Evolutionary conservation across 2,888 invertebrate species (phyloP).

Genomic region (Endotricha flammealis): DNA sequence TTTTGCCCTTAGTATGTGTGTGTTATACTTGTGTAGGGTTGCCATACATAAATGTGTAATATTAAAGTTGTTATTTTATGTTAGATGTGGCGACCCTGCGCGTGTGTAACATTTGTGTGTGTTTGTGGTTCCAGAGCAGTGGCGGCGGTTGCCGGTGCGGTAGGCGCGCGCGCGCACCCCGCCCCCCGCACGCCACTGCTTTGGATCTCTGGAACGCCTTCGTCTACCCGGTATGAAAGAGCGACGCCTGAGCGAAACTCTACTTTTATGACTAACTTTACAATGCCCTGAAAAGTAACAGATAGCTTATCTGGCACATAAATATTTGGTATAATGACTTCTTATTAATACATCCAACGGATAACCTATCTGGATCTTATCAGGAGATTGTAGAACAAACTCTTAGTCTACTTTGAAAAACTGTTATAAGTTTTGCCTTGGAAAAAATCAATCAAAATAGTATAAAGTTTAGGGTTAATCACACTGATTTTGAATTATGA

Average conservation of each 20-base stretch:
- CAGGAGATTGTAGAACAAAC: too few species aligned
- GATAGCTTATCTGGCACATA: too few species aligned
- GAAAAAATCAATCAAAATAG: too few species aligned
- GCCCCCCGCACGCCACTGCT: slow-evolving; percentile 85
- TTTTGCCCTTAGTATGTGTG: slow-evolving; percentile 16
- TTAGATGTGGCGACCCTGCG: slow-evolving; percentile 28
- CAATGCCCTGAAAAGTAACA: background rate
- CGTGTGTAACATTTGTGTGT: slow-evolving; percentile 67
- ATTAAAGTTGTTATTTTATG: slow-evolving; percentile 9
- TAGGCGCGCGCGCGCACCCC: slow-evolving; percentile 80
- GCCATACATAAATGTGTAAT: slow-evolving; percentile 9
- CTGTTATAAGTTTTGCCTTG: too few species aligned
- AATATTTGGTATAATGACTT: too few species aligned
- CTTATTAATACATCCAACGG: too few species aligned
- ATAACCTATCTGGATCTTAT: too few species aligned
- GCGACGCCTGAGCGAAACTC: slow-evolving; percentile 52
- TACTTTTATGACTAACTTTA: slow-evolving; percentile 12
- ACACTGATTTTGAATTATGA: too few species aligned
- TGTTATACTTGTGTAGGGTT: slow-evolving; percentile 16
- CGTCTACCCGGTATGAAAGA: slow-evolving; percentile 81
- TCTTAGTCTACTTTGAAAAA: too few species aligned
- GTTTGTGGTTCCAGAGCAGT: slow-evolving; percentile 79
- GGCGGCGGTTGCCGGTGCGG: slow-evolving; percentile 78
- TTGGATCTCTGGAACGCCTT: slow-evolving; percentile 82
- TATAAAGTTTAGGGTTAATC: too few species aligned